Evolutionary conservation across 2,888 invertebrate genomes (phyloP), one percentile per base, ranked within the genome.

Genomic region (Leucoma salicis): DNA sequence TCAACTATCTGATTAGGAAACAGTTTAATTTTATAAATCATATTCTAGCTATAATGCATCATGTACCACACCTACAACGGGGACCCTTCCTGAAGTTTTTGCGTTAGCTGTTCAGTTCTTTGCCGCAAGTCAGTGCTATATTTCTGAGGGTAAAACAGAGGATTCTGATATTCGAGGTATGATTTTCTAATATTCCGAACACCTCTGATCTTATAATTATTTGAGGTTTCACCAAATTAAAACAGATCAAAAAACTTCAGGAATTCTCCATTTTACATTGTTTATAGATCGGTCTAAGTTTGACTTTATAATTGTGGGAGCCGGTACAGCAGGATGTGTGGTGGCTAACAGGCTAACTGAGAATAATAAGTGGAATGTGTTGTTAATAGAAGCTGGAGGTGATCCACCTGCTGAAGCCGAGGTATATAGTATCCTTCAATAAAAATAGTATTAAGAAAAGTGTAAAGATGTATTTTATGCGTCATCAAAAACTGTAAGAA

Each of bases 361-460:
- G 50, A 42, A 60, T 12, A 2, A 36, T 4, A 16, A 58, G 31
- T 74, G 73, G 74, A 73, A 61, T 14, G 34, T 91, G 1, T 60
- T 92, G 15, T 66, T 92, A 7, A 56, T 91, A 28, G 92, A 92
- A 58, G 91, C 91, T 1, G 91, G 91, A 1, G 90, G 18, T 13
- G 43, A 64, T 33, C 41, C 50, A 11, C 58, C 58, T 1, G 14
- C 35, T 7, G 52, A 53, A 44, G 29, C 42, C 2, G 35, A 29
- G 21, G 52, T 53, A 33, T n/a, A 27, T 27, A 27, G 1, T 3
- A 8, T 6, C 21, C 8, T 4, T 21, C 8, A 21, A 21, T 21
- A 3, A 21, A 21, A n/a, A n/a, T n/a, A n/a, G n/a, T n/a, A n/a
- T n/a, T n/a, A n/a, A n/a, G n/a, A n/a, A n/a, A n/a, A n/a, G n/a